Conservation (phyloP, 2,113 vertebrate species). For the Poeciliopsis occidentalis region DNA sequence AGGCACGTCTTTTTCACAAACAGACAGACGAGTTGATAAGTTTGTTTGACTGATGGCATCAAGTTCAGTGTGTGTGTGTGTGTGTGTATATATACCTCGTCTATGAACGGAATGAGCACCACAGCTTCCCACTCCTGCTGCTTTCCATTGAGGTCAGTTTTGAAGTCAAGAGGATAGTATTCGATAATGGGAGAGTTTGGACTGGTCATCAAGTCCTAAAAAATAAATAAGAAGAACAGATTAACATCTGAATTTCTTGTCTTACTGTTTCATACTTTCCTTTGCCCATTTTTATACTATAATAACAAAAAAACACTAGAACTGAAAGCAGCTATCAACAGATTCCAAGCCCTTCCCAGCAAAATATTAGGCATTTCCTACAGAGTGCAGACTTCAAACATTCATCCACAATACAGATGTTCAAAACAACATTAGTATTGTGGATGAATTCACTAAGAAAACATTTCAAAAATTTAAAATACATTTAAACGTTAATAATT, state of each 20-base stretch:
- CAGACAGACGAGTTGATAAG: background rate
- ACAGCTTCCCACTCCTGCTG: slow-evolving; percentile 99
- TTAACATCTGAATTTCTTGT: background rate
- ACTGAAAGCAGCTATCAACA: too few relatives aligned
- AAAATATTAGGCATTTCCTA: too few relatives aligned
- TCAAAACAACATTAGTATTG: too few relatives aligned
- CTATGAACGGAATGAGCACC: slow-evolving; percentile 97
- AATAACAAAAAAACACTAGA: too few relatives aligned
- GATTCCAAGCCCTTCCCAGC: too few relatives aligned
- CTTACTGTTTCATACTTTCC: background rate
- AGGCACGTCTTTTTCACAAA: slow-evolving; percentile 82
- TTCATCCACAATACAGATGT: too few relatives aligned
- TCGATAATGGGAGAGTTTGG: slow-evolving; percentile 91
- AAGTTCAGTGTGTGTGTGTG: background rate
- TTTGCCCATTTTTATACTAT: too few relatives aligned
- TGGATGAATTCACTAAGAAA: background rate
- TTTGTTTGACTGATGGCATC: background rate
- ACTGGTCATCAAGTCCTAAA: slow-evolving; percentile 91
- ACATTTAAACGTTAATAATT: too few relatives aligned
- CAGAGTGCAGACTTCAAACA: too few relatives aligned
- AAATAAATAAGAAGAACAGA: background rate
- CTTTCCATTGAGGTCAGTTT: slow-evolving; percentile 97
- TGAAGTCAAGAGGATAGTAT: slow-evolving; percentile 96
- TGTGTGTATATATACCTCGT: slow-evolving; percentile 83
- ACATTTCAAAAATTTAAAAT: background rate